Base-by-base conservation (phyloP, 2,888 invertebrate species). In the Drosophila anomalata region DNA sequence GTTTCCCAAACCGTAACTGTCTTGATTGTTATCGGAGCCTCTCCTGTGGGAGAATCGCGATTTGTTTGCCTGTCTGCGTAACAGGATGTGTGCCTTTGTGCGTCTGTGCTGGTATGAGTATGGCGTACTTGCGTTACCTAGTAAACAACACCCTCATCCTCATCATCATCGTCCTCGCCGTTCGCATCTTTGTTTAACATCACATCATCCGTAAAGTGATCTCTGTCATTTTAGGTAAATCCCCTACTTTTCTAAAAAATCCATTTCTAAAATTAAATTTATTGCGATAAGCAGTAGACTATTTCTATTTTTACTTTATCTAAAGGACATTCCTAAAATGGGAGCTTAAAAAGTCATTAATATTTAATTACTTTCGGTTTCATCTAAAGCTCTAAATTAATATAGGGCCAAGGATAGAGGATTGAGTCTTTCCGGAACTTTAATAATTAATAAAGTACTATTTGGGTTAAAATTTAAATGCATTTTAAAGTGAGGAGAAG, bases 121-220 rank as follows among this genome's bases (percentile, higher is more conserved):
- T 31, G 33, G 52, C 46, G 70, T 70, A 77, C 77, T 77, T 60
- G 73, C 73, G 50, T 56, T 70, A 79, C 69, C 74, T 53, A 69
- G 82, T 67, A 61, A 66, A 72, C 72, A 72, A 61, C 57, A 81
- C 81, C 83, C 81, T 78, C 81, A 79, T 81, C 80, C 79, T 59
- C 60, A 61, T 69, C 81, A 56, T 68, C 75, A 62, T 54, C 1
- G 17, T 17, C 66, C 48, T 62, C 67, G 12, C 29, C 54, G 39
- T 44, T 50, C 46, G 63, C 70, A 72, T 67, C 78, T 77, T 83
- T 83, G 83, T 83, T 83, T 77, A 83, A 73, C 80, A 70, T 82
- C 73, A 44, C 70, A 57, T 71, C 77, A 77, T 52, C 67, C 74
- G 80, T 79, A 57, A 79, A 81, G 81, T 78, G 83, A 82, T 83